These are phyloP conservation scores for Dryococelus australis DNA, from an alignment of 2,888 invertebrate genomes.

Conservation along the genomic window DNA sequence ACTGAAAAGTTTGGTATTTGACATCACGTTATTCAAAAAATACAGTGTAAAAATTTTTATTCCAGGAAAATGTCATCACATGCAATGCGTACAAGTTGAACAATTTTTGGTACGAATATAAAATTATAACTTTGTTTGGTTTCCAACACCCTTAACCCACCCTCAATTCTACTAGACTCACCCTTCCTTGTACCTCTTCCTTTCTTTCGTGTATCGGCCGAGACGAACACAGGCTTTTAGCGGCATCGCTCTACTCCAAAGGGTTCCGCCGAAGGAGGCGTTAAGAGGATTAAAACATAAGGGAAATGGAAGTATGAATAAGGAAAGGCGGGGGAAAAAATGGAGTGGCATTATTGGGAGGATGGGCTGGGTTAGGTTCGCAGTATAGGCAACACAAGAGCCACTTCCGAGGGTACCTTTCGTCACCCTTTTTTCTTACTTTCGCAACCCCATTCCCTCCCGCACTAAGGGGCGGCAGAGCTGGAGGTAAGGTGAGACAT, in stretches of 20 bases:
- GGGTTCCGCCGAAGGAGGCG: background rate
- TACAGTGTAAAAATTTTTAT: too few species aligned
- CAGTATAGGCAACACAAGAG: background rate
- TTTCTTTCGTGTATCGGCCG: background rate
- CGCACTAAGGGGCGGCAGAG: too few species aligned
- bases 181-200: too few species aligned
- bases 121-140: too few species aligned
- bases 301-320: background rate
- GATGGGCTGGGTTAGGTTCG: background rate
- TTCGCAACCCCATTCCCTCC: background rate
- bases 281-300: constrained; percentile 16
- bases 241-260: background rate
- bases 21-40: too few species aligned
- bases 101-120: too few species aligned
- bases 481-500: background rate
- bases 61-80: too few species aligned
- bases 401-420: background rate
- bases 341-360: background rate
- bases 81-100: too few species aligned
- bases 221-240: background rate
- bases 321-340: background rate
- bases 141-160: too few species aligned
- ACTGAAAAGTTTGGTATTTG: too few species aligned
- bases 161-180: too few species aligned
- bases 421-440: background rate